These are phyloP conservation scores for Trachurus trachurus DNA, from an alignment of 2,797 vertebrate species.

Conservation along the genomic window DNA sequence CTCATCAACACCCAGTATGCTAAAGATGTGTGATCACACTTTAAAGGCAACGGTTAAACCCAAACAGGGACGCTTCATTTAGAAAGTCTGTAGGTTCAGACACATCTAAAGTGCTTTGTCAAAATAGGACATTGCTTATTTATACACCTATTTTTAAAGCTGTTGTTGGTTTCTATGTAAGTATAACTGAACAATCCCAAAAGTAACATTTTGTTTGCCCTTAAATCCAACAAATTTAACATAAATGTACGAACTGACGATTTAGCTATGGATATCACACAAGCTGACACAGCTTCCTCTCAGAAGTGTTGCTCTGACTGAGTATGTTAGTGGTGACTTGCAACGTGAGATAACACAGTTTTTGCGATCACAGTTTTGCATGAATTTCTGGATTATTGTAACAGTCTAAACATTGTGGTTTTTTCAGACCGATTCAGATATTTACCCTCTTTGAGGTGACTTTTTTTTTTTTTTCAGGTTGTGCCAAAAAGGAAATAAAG, in stretches of 20 bases:
- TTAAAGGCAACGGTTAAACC: background rate
- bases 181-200: background rate
- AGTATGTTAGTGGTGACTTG: background rate
- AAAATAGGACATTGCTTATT: background rate
- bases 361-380: too few species aligned
- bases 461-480: background rate
- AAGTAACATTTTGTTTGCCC: background rate
- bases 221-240: background rate
- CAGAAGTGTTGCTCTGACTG: background rate
- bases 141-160: background rate
- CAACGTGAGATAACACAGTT: too few species aligned
- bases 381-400: background rate
- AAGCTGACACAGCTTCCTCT: background rate
- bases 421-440: background rate
- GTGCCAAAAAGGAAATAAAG: background rate
- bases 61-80: background rate
- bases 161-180: background rate
- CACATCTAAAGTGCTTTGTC: background rate
- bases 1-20: background rate
- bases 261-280: background rate
- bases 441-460: background rate
- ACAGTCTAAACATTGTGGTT: background rate
- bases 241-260: background rate
- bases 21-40: constrained; percentile 20
- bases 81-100: background rate